Conservation (phyloP, 2,797 vertebrate species). For the Anabas testudineus region DNA sequence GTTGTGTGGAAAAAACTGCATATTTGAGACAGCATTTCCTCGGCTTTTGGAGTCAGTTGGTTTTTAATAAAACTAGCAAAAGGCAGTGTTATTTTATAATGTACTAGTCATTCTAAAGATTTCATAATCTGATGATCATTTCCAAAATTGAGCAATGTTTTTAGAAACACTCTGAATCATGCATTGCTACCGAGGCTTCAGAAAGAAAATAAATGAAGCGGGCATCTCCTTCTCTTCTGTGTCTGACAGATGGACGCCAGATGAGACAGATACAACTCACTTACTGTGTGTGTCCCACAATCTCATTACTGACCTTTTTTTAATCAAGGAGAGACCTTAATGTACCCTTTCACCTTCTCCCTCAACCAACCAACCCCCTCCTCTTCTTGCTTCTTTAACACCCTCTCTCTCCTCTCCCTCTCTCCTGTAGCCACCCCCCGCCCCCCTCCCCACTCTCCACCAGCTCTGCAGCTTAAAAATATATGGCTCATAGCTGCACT, state of each 20-base stretch:
- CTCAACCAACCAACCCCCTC: slow-evolving; percentile 60
- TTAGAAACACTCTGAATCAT: slow-evolving; percentile 6
- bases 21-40: slow-evolving; percentile 9
- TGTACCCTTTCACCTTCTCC: slow-evolving; percentile 80
- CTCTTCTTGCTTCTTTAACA: slow-evolving; percentile 63
- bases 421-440: slow-evolving; percentile 51
- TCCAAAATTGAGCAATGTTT: neutral
- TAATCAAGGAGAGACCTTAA: slow-evolving; percentile 81
- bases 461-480: slow-evolving; percentile 79
- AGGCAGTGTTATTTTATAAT: slow-evolving; percentile 10
- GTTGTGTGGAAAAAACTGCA: neutral
- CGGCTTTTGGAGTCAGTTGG: neutral
- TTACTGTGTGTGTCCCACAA: slow-evolving; percentile 59
- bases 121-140: neutral
- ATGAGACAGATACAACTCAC: slow-evolving; percentile 65
- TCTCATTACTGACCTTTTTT: slow-evolving; percentile 82
- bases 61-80: slow-evolving; percentile 9
- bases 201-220: slow-evolving; percentile 10
- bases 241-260: slow-evolving; percentile 62
- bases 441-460: slow-evolving; percentile 5
- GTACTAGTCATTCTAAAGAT: neutral
- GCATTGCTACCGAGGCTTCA: slow-evolving; percentile 23
- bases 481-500: slow-evolving; percentile 82
- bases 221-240: slow-evolving; percentile 15
- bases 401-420: slow-evolving; percentile 30